Evolutionary conservation across 2,888 invertebrate genomes (phyloP), one percentile per base, ranked within the genome.

Genomic region (Ligdia adustata): DNA sequence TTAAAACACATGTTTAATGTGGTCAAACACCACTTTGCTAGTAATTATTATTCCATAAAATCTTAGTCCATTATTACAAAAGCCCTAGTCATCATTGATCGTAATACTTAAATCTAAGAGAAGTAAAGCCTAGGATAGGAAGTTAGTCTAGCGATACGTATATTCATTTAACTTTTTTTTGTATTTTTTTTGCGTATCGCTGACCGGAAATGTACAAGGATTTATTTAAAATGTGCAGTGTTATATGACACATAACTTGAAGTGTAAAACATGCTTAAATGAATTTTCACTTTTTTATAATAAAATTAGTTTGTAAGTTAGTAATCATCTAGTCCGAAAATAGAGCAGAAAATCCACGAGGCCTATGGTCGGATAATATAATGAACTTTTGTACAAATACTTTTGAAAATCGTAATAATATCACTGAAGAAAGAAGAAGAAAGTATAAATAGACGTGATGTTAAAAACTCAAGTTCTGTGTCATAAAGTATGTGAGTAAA

Each of bases 161-260:
- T 9, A 18, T 16, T n/a, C 11, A 18, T n/a, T 9, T 1, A 7
- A 7, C 4, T n/a, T 27, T 37, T 37, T 37, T 37, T 37, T 37
- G 27, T 28, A 27, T 37, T 27, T 37, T 35, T 37, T 37, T 37
- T 7, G 7, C 26, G 27, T 28, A 27, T 12, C 37, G 37, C 5
- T 11, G 37, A 37, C 37, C 11, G 26, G 26, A 26, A 22, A n/a
- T 22, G 24, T 35, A n/a, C 6, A 6, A 34, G 22, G 12, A 15
- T 18, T 1, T 5, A 18, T 18, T 18, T 18, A 18, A 18, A 18
- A 1, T 18, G 18, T 5, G 6, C 6, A 5, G 18, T 18, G 4
- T 4, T 16, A 4, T 16, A 16, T 6, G 18, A 18, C 4, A 4
- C 18, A 18, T 18, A 18, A 18, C 6, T 18, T 5, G 6, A 18